Conservation (phyloP, 2,797 vertebrate genomes). For the Syngnathus acus region DNA sequence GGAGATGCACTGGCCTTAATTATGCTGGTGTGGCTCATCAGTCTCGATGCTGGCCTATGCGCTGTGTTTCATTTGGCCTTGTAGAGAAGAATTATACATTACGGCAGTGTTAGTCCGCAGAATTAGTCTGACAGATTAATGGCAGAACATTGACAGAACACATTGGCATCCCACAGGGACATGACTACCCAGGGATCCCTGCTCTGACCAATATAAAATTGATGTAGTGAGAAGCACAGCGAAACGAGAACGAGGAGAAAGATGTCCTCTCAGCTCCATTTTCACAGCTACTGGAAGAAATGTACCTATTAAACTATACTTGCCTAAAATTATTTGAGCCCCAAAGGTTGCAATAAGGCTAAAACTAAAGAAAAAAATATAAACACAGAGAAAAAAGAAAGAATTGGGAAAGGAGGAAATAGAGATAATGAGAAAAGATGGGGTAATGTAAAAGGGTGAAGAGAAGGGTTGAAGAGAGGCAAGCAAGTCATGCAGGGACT, state of each 20-base stretch:
- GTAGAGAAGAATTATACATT: conserved; percentile 52
- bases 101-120: conserved; percentile 58
- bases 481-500: conserved; percentile 51
- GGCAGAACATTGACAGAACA: conserved; percentile 66
- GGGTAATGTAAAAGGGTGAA: conserved; percentile 39
- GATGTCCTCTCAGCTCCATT: conserved; percentile 14
- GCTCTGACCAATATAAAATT: conserved; percentile 25
- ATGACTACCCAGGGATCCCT: conserved; percentile 36
- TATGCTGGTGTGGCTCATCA: conserved; percentile 67
- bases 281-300: conserved; percentile 15
- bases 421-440: conserved; percentile 50
- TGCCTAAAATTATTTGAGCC: conserved; percentile 22
- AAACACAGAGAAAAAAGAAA: conserved; percentile 12
- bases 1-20: conserved; percentile 69
- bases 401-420: conserved; percentile 23
- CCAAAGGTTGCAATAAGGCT: conserved; percentile 26
- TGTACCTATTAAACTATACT: conserved; percentile 40
- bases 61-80: conserved; percentile 48
- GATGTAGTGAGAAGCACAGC: conserved; percentile 16
- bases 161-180: conserved; percentile 43
- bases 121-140: conserved; percentile 70
- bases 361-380: conserved; percentile 23
- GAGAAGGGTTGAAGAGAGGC: conserved; percentile 27
- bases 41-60: conserved; percentile 63
- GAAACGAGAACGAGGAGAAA: conserved; percentile 10